Base-by-base conservation (phyloP, 2,113 vertebrate genomes). In the Gavialis gangeticus region DNA sequence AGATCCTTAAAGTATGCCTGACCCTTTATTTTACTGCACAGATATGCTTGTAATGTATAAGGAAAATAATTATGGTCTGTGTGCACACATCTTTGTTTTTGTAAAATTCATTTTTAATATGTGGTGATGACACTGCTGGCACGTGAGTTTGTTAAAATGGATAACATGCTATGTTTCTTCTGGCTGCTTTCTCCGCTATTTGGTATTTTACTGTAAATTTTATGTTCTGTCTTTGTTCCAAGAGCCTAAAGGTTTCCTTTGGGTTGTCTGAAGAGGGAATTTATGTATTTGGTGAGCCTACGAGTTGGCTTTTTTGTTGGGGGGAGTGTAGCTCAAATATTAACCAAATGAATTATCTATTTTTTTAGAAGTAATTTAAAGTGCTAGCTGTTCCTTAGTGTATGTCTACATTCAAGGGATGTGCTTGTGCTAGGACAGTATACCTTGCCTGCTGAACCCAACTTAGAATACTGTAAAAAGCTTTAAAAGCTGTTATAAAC, bases 121-220 rank as follows among this genome's bases (percentile, higher is more conserved):
- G 34, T 4, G 5, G 4, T 22, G 37, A 21, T 75, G 57, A 59
- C 37, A 12, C 25, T 75, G 21, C 34, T 91, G 58, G 82, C 46
- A 67, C 28, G 25, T 60, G 14, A 16, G 34, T 63, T 62, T 80
- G 54, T 88, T 83, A 1, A n/a, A 66, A 57, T 17, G 79, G 34
- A 22, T 82, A 28, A n/a, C 22, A 57, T 85, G 30, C 83, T 63
- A 13, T 0, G 0, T 75, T 15, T 78, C 62, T 84, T 88, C 82
- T 79, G 82, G 19, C 64, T 88, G 86, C 84, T 91, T 82, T 87
- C 34, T 4, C 27, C 66, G 46, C 84, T 91, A 78, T 79, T 94
- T 79, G 92, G 83, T 92, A 37, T 94, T 87, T 85, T 82, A 93
- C 75, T 13, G 56, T 69, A 85, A 77, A 25, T 28, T 17, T 71